Evolutionary conservation across 2,113 vertebrate genomes (phyloP).

Genomic region (Bos indicus): DNA sequence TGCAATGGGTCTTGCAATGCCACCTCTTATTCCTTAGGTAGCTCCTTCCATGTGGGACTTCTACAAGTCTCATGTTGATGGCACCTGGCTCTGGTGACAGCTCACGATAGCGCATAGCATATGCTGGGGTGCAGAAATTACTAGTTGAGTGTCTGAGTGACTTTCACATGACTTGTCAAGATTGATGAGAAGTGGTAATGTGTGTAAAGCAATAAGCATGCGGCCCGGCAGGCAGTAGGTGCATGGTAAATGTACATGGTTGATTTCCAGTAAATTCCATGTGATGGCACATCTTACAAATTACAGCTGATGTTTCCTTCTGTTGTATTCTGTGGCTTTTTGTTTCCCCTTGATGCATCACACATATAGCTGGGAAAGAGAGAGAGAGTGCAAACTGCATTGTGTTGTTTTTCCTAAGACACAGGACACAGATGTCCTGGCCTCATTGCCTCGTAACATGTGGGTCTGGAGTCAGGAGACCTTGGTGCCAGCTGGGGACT

Average conservation of each 20-base stretch:
- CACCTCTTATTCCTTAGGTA: background rate
- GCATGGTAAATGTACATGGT: background rate
- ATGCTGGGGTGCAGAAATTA: background rate
- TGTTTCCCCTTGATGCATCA: background rate
- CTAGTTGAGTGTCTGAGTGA: background rate
- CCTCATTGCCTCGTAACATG: fast-evolving
- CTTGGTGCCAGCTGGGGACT: background rate
- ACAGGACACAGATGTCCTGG: background rate
- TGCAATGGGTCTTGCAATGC: background rate
- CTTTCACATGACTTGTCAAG: background rate
- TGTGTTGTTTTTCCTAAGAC: background rate
- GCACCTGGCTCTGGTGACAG: background rate
- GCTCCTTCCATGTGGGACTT: background rate
- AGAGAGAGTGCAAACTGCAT: background rate
- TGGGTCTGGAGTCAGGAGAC: background rate
- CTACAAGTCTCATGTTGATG: background rate
- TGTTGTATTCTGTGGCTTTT: background rate
- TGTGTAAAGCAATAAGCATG: background rate
- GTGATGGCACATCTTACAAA: background rate
- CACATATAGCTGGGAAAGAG: background rate
- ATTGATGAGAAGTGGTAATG: background rate
- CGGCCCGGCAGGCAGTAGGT: background rate
- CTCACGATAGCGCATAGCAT: background rate
- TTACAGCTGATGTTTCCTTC: background rate
- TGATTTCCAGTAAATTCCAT: background rate